Evolutionary conservation across 1,140 invertebrate species (phyloP).

Genomic region (Proctacanthus coquilletti): DNA sequence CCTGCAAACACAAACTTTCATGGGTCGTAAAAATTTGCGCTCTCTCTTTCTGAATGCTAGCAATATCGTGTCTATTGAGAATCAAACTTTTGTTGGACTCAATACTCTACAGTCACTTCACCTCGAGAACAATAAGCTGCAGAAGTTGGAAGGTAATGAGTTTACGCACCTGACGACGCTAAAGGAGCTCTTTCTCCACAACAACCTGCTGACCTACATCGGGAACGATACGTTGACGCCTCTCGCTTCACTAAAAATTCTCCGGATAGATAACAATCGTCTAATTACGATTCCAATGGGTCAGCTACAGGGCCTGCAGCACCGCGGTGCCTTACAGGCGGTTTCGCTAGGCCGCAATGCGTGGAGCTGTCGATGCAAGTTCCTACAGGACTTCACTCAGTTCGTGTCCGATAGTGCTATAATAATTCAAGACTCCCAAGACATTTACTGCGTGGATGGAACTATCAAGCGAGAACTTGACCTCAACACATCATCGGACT

Average conservation of each 20-base stretch:
- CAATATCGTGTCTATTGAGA: conserved; percentile 61
- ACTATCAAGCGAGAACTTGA: conserved; percentile 59
- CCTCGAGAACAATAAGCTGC: conserved; percentile 69
- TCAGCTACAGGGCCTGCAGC: conserved; percentile 16
- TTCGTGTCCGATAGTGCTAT: conserved; percentile 69
- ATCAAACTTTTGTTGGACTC: conserved; percentile 74
- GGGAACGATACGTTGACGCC: conserved; percentile 63
- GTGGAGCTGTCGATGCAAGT: conserved; percentile 82
- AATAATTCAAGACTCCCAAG: conserved; percentile 57
- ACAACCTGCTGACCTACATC: conserved; percentile 63
- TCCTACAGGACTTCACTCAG: conserved; percentile 65
- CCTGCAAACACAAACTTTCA: conserved; percentile 67
- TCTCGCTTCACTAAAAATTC: conserved; percentile 57
- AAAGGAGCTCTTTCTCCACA: conserved; percentile 71
- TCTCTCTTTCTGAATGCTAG: conserved; percentile 71
- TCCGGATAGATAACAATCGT: conserved; percentile 69
- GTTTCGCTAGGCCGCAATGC: conserved; percentile 64
- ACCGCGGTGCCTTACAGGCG: conserved; percentile 41
- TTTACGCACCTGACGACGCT: conserved; percentile 65
- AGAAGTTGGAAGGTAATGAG: conserved; percentile 58
- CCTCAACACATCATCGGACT: conserved; percentile 42
- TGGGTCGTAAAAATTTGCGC: conserved; percentile 68
- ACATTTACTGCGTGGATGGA: conserved; percentile 67
- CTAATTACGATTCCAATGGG: conserved; percentile 39
- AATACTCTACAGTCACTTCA: conserved; percentile 61